These are phyloP conservation scores for Sebastes fasciatus DNA, from an alignment of 2,113 vertebrate genomes.

Conservation along the genomic window DNA sequence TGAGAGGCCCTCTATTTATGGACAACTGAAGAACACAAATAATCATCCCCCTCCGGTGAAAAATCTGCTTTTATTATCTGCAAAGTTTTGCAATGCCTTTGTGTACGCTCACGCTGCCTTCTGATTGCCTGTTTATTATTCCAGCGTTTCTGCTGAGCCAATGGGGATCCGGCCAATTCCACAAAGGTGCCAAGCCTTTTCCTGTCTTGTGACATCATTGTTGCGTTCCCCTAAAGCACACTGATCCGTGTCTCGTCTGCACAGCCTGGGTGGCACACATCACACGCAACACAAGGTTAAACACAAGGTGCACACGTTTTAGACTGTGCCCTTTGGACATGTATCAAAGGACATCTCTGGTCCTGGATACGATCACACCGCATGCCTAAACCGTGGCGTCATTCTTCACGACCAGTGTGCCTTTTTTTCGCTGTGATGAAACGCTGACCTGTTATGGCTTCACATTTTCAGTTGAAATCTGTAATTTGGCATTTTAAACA, in stretches of 20 bases:
- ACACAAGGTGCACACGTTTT: slow-evolving; percentile 89
- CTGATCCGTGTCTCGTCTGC: slow-evolving; percentile 93
- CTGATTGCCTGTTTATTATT: slow-evolving; percentile 99
- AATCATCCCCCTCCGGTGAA: slow-evolving; percentile 93
- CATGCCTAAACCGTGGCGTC: slow-evolving; percentile 37
- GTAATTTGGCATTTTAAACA: slow-evolving; percentile 58
- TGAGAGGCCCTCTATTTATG: slow-evolving; percentile 96
- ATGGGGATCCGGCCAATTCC: slow-evolving; percentile 90
- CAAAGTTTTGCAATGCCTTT: slow-evolving; percentile 94
- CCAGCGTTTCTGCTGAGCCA: slow-evolving; percentile 91
- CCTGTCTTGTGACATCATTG: slow-evolving; percentile 97
- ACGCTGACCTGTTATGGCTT: slow-evolving; percentile 46
- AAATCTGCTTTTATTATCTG: slow-evolving; percentile 98
- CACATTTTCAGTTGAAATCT: slow-evolving; percentile 52
- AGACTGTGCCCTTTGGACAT: slow-evolving; percentile 84
- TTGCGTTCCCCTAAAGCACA: slow-evolving; percentile 89
- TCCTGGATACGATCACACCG: slow-evolving; percentile 80
- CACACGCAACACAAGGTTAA: slow-evolving; percentile 84
- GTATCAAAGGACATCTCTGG: slow-evolving; percentile 84
- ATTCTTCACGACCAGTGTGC: slow-evolving; percentile 30
- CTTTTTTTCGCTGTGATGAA: slow-evolving; percentile 52
- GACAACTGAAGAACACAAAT: slow-evolving; percentile 96
- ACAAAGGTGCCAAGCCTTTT: slow-evolving; percentile 95
- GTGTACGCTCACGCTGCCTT: slow-evolving; percentile 92
- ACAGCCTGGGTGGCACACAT: slow-evolving; percentile 93